phyloP scores from a whole-genome alignment of 2,888 invertebrate genomes.

The Neuroscelio doddi region DNA sequence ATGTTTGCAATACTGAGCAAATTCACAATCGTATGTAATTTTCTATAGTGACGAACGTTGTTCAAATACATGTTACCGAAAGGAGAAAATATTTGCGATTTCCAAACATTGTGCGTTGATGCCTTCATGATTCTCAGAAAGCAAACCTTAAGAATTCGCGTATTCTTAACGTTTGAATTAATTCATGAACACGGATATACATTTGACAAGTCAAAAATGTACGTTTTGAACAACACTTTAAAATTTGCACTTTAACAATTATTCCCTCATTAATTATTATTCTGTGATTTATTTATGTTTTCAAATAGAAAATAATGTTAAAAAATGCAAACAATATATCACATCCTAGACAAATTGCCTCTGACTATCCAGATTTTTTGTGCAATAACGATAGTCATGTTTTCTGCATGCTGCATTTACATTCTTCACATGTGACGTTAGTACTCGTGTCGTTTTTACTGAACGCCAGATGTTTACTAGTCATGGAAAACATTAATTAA shows the following conservation, averaged over 20 bases:
- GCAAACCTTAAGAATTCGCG: conserved; percentile 10
- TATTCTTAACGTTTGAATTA: background rate
- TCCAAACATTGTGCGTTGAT: conserved; percentile 22
- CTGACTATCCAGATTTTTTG: background rate
- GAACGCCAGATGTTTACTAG: background rate
- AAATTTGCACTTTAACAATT: background rate
- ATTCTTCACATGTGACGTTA: conserved; percentile 3
- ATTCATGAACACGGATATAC: background rate
- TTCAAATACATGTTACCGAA: conserved; percentile 33
- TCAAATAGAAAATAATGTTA: background rate
- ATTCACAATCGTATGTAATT: conserved; percentile 23
- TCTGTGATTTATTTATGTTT: background rate
- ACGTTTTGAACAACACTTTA: too few species aligned
- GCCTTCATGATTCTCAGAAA: conserved; percentile 25
- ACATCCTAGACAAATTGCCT: conserved; percentile 8
- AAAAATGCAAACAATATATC: conserved; percentile 1
- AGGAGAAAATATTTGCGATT: conserved; percentile 30
- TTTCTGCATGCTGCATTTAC: background rate
- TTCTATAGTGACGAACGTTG: conserved; percentile 17
- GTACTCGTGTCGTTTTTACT: background rate
- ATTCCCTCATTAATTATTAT: background rate
- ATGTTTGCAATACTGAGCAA: conserved; percentile 21
- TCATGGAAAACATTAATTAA: too few species aligned
- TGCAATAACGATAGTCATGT: conserved; percentile 5
- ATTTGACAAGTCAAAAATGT: background rate